phyloP scores from a whole-genome alignment of 2,888 invertebrate species.

The Heliothis peltigera region DNA sequence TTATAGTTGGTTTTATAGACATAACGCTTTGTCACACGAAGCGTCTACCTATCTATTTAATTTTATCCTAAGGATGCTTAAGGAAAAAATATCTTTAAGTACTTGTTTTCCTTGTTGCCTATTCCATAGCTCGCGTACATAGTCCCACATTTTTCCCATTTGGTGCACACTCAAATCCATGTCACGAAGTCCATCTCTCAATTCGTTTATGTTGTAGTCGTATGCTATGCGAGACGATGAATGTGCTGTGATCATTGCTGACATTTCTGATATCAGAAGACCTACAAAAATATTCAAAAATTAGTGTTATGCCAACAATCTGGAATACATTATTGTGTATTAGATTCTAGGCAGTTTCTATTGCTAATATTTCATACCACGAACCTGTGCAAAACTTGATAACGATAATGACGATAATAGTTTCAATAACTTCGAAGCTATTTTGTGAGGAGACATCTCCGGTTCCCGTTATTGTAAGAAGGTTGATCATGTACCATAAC shows the following conservation, averaged over 20 bases:
- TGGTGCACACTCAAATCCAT: slow-evolving; percentile 87
- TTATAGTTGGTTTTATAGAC: neutral
- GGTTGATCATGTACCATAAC: slow-evolving; percentile 87
- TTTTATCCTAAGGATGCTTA: neutral
- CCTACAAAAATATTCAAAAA: slow-evolving; percentile 65
- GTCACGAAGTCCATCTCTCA: slow-evolving; percentile 85
- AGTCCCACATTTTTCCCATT: slow-evolving; percentile 88
- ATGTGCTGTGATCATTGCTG: slow-evolving; percentile 87
- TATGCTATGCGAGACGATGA: slow-evolving; percentile 87
- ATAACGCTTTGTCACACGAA: too few species aligned
- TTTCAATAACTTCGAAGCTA: slow-evolving; percentile 85
- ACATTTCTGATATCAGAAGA: slow-evolving; percentile 88
- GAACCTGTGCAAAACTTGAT: slow-evolving; percentile 88
- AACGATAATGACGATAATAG: slow-evolving; percentile 83
- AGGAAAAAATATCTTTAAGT: neutral
- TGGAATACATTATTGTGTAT: too few species aligned
- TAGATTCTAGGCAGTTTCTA: too few species aligned
- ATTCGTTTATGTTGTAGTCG: slow-evolving; percentile 86
- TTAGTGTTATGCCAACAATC: too few species aligned
- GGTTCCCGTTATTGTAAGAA: slow-evolving; percentile 87
- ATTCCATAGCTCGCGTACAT: slow-evolving; percentile 88
- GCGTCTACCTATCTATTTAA: too few species aligned
- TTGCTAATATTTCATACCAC: slow-evolving; percentile 4
- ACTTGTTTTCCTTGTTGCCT: slow-evolving; percentile 88
- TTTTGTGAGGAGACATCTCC: slow-evolving; percentile 87